Conservation (phyloP, 2,888 invertebrate genomes). For the Zeuzera pyrina region DNA sequence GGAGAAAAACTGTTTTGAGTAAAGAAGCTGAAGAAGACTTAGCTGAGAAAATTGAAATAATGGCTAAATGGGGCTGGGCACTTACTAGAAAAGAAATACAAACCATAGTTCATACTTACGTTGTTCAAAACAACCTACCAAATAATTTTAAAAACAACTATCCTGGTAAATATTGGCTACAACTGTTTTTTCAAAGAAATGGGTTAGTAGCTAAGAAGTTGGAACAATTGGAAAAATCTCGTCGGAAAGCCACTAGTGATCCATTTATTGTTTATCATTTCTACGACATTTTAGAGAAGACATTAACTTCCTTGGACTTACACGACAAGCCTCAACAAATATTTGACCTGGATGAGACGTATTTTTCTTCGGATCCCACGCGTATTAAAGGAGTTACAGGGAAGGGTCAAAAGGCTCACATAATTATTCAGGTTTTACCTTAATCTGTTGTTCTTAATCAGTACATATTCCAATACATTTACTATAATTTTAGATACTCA, state of each 20-base stretch:
- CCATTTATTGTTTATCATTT: constrained; percentile 8
- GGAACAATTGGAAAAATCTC: constrained; percentile 8
- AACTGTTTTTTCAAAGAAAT: constrained; percentile 6
- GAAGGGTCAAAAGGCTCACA: constrained; percentile 4
- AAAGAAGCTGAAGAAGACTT: constrained; percentile 6
- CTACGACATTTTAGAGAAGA: constrained; percentile 6
- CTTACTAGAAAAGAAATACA: constrained; percentile 7
- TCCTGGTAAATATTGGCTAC: constrained; percentile 7
- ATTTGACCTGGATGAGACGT: constrained; percentile 3
- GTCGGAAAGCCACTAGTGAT: constrained; percentile 8
- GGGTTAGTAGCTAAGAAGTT: constrained; percentile 7
- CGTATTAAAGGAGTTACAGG: constrained; percentile 5
- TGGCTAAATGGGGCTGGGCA: constrained; percentile 10
- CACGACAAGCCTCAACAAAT: constrained; percentile 1
- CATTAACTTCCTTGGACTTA: constrained; percentile 5
- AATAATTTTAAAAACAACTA: constrained; percentile 6
- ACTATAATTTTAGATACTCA: no score
- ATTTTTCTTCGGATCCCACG: background rate
- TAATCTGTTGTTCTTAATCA: background rate
- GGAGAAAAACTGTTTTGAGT: constrained; percentile 7
- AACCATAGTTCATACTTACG: constrained; percentile 4
- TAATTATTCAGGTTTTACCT: constrained; percentile 1
- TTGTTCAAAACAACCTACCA: constrained; percentile 6
- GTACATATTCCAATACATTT: background rate
- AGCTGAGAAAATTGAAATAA: constrained; percentile 7